A percentile compares a stretch with the other conserved stretches of the same genome.
phyloP scores from a whole-genome alignment of 2,113 vertebrate species.

The Tragelaphus buxtoni region DNA sequence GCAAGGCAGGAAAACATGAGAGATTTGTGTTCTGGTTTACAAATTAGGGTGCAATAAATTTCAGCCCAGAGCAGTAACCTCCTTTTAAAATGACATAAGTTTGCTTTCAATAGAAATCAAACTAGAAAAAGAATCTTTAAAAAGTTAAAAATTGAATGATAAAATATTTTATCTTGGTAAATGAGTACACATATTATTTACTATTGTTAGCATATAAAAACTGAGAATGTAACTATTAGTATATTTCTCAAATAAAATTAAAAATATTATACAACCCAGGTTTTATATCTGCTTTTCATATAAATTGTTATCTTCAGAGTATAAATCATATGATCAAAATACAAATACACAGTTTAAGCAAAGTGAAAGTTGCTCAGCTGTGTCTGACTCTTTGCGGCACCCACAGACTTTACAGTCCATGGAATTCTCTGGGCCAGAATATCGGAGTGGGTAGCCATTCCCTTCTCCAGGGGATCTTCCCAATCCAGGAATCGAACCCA shows the following conservation, averaged over 20 bases:
- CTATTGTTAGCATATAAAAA: constrained; percentile 13
- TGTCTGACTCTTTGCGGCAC: background rate
- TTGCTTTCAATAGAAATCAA: constrained; percentile 17
- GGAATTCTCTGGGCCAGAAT: background rate
- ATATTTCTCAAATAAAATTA: constrained; percentile 21
- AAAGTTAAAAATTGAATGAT: background rate
- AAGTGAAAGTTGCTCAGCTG: background rate
- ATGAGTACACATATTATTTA: background rate
- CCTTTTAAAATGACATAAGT: background rate
- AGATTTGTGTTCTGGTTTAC: background rate
- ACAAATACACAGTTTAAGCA: background rate
- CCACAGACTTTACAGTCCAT: background rate
- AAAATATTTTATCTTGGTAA: constrained; percentile 20
- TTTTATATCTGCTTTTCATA: background rate
- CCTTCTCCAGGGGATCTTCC: background rate
- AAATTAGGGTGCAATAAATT: background rate
- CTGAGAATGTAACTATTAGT: background rate
- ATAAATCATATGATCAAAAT: constrained; percentile 15
- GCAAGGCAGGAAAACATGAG: background rate
- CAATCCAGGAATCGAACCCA: background rate
- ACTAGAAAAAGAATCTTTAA: background rate
- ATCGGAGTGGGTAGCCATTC: background rate
- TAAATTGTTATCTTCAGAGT: background rate
- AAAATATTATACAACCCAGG: background rate
- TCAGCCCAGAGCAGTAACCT: background rate